Conservation (phyloP, 2,888 invertebrate species). For the Empis livida region DNA sequence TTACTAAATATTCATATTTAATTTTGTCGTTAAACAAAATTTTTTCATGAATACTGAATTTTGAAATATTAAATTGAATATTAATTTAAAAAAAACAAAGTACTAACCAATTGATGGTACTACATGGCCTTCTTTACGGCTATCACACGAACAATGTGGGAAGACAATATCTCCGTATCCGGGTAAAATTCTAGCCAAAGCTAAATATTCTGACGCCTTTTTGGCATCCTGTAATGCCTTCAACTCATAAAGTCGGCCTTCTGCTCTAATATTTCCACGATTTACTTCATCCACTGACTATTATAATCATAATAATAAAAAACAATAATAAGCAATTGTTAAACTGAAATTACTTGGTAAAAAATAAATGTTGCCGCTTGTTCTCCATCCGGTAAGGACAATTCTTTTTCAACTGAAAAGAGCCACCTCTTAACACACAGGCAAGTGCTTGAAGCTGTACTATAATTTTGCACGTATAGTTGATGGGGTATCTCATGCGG, state of each 20-base stretch:
- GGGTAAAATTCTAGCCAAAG: conserved; percentile 68
- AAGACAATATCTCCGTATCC: conserved; percentile 92
- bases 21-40: too few relatives aligned
- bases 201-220: conserved; percentile 75
- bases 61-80: too few relatives aligned
- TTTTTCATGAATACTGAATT: too few relatives aligned
- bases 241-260: conserved; percentile 85
- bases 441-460: conserved; percentile 93
- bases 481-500: conserved; percentile 93
- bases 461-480: conserved; percentile 97
- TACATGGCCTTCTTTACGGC: conserved; percentile 77
- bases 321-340: not conserved
- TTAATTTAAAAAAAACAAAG: too few relatives aligned
- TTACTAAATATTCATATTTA: too few relatives aligned
- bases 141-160: conserved; percentile 89
- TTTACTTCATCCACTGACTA: conserved; percentile 90
- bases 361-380: conserved; percentile 75
- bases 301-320: conserved; percentile 14
- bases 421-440: conserved; percentile 80
- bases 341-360: conserved; percentile 51
- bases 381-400: conserved; percentile 51
- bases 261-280: conserved; percentile 79
- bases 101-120: conserved; percentile 55
- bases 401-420: conserved; percentile 57
- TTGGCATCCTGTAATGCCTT: conserved; percentile 88